Evolutionary conservation across 2,888 invertebrate genomes (phyloP), one percentile per base, ranked within the genome.

Genomic region (Campaea margaritaria): DNA sequence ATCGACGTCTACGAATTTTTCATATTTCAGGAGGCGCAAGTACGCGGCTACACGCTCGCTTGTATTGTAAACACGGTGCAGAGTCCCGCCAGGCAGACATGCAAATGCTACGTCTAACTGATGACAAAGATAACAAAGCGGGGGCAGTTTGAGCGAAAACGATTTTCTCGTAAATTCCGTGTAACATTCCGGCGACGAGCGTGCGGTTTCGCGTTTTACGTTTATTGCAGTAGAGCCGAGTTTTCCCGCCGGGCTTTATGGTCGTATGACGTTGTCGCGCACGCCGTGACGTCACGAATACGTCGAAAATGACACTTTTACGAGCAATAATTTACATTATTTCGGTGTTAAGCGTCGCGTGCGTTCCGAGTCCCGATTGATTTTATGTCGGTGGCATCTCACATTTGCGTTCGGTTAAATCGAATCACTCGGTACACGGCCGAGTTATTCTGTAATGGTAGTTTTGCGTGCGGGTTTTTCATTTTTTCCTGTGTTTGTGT

Each of bases 301-400:
- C 86, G 87, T 87, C 88, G 85, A 87, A 89, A 90, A 92, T 90
- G 91, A 91, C 91, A 91, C 86, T 87, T 91, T 91, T 91, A 91
- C 88, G 89, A 89, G 89, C 84, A 85, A 91, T 91, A 89, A 91
- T 91, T 91, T 91, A 91, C 89, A 88, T 89, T 89, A 89, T 89
- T 88, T 86, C 84, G 88, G 88, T 88, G 89, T 89, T 85, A 85
- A 86, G 86, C 82, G 80, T 91, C 86, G 92, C 91, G 91, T 91
- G 92, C 86, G 79, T 75, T 81, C 83, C 88, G 91, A 90, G 78
- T 74, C 80, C 82, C 89, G 91, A 91, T 92, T 91, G 92, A 91
- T 92, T 91, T 88, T 90, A 86, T 83, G 89, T 88, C 89, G 85
- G 89, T 82, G 83, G 84, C 86, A 84, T 88, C 89, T 88, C 86